phyloP scores from a whole-genome alignment of 2,888 invertebrate species.

The Pelosia muscerda region DNA sequence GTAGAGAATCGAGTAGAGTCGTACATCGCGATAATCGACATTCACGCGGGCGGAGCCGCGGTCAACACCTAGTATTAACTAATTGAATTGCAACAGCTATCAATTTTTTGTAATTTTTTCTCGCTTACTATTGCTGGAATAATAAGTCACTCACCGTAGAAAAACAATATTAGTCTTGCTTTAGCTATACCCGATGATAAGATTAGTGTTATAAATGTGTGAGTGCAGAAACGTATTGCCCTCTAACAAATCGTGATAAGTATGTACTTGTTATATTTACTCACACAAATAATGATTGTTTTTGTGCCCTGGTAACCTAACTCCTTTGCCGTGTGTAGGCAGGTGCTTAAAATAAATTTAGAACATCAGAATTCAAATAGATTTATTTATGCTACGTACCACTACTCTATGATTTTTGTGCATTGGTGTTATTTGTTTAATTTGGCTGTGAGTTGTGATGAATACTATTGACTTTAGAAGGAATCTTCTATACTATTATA shows the following conservation, averaged over 20 bases:
- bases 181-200: not conserved
- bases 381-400: not conserved
- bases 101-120: not conserved
- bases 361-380: not conserved
- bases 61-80: not conserved
- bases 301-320: conserved; percentile 1
- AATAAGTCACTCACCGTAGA: not conserved
- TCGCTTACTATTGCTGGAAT: not conserved
- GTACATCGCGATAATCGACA: no score
- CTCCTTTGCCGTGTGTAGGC: not conserved
- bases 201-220: not conserved
- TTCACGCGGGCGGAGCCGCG: no score
- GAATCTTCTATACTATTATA: not conserved
- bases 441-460: no score
- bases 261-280: not conserved
- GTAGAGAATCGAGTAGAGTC: no score
- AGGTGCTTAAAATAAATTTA: not conserved
- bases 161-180: not conserved
- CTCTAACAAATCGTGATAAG: not conserved
- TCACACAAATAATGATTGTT: not conserved
- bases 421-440: not conserved
- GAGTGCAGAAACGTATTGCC: not conserved
- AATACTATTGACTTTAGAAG: not conserved
- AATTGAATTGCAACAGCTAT: not conserved
- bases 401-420: not conserved